Conservation (phyloP, 2,113 vertebrate genomes). For the Taurulus bubalis region DNA sequence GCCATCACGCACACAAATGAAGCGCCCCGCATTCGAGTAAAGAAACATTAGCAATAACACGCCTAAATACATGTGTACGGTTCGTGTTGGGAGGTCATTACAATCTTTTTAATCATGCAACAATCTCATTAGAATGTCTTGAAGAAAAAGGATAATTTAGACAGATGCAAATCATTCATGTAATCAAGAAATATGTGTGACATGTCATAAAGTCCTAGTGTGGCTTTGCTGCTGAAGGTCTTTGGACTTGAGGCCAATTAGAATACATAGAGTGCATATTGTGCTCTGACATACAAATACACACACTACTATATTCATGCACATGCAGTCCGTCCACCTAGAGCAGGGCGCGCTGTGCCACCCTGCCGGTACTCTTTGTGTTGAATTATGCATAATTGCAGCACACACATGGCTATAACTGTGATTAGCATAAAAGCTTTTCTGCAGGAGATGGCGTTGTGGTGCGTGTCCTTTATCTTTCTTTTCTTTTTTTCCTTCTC, state of each 20-base stretch:
- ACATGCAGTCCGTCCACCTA: constrained; percentile 11
- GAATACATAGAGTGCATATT: neutral
- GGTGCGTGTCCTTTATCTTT: constrained; percentile 21
- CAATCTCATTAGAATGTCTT: neutral
- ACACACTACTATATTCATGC: constrained; percentile 19
- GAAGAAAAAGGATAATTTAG: neutral
- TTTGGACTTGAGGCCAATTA: neutral
- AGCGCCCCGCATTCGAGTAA: neutral
- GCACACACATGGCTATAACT: constrained; percentile 60
- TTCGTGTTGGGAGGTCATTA: neutral
- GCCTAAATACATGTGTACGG: neutral
- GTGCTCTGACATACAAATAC: constrained; percentile 5
- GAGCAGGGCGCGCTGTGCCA: constrained; percentile 69
- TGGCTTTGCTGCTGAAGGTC: neutral
- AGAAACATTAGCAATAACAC: neutral
- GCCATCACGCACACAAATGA: constrained; percentile 64
- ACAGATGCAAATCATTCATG: neutral
- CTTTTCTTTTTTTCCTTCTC: neutral
- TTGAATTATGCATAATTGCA: constrained; percentile 77
- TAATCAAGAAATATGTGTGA: neutral
- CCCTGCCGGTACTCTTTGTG: constrained; percentile 57
- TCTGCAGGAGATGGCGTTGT: constrained; percentile 56
- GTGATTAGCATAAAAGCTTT: constrained; percentile 81
- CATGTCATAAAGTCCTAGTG: neutral
- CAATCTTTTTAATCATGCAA: neutral